Conservation (phyloP, 2,888 invertebrate species). For the Listrodromus nycthemerus region DNA sequence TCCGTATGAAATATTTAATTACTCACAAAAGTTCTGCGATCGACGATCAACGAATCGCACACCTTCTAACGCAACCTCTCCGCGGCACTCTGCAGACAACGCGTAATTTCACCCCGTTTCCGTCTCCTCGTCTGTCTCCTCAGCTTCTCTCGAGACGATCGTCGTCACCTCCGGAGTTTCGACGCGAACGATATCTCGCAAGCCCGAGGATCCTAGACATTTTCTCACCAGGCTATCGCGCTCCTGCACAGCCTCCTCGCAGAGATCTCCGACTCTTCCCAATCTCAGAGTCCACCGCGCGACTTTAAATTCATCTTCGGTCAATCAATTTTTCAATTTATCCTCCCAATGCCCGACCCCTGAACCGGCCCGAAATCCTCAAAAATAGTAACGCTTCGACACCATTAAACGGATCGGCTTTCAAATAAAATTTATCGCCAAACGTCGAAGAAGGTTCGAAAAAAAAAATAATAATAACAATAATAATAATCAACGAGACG, state of each 20-base stretch:
- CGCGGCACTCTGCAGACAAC: slow-evolving; percentile 22
- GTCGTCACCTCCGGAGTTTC: neutral
- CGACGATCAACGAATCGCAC: neutral
- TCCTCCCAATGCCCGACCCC: neutral
- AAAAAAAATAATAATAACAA: too few species aligned
- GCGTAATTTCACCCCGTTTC: neutral
- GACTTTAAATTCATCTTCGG: slow-evolving; percentile 40
- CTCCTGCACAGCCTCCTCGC: neutral
- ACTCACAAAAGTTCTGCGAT: slow-evolving; percentile 35
- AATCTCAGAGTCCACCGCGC: slow-evolving; percentile 9
- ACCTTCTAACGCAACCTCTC: slow-evolving; percentile 16
- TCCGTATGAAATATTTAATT: slow-evolving; percentile 61
- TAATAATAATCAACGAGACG: slow-evolving; percentile 41
- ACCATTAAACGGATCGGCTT: too few species aligned
- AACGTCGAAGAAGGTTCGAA: neutral
- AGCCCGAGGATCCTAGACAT: slow-evolving; percentile 52
- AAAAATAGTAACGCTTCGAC: neutral
- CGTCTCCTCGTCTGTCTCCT: slow-evolving; percentile 45
- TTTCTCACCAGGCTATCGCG: neutral
- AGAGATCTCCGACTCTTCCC: neutral
- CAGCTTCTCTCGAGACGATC: slow-evolving; percentile 5
- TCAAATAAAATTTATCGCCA: neutral
- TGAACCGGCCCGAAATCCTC: neutral
- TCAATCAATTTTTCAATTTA: neutral
- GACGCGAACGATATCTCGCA: slow-evolving; percentile 36